Evolutionary conservation across 2,113 vertebrate genomes (phyloP).

Genomic region (Chrysochloris asiatica): DNA sequence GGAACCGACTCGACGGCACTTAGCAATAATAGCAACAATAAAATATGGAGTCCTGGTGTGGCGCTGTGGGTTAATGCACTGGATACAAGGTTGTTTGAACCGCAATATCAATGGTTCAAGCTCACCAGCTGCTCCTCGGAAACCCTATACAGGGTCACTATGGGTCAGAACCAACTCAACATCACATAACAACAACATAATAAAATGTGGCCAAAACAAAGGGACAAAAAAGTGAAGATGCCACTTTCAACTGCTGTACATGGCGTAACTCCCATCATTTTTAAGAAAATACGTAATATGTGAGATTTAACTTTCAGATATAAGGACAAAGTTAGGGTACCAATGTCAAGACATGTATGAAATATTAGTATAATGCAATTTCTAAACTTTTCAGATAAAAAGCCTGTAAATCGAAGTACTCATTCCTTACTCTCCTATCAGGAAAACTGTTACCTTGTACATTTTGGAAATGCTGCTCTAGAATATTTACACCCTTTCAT

Average conservation of each 20-base stretch:
- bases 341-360: neutral
- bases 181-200: neutral
- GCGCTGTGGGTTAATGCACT: no score
- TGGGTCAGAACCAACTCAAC: no score
- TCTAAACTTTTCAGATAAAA: conserved; percentile 45
- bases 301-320: neutral
- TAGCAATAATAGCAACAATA: no score
- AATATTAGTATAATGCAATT: neutral
- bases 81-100: no score
- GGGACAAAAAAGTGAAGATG: neutral
- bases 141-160: no score
- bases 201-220: conserved; percentile 45
- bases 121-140: no score
- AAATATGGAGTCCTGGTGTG: no score
- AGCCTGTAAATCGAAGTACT: conserved; percentile 5
- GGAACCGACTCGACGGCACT: no score
- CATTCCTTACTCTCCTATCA: conserved; percentile 49
- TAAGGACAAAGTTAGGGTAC: neutral
- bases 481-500: conserved; percentile 15
- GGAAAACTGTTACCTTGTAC: conserved; percentile 10
- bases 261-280: neutral
- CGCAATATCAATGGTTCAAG: no score
- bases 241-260: neutral
- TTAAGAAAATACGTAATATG: neutral
- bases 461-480: conserved; percentile 30